These are phyloP conservation scores for Tethya wilhelma DNA, from an alignment of 37 sponge, comb jelly and placozoan species.

Conservation along the genomic window DNA sequence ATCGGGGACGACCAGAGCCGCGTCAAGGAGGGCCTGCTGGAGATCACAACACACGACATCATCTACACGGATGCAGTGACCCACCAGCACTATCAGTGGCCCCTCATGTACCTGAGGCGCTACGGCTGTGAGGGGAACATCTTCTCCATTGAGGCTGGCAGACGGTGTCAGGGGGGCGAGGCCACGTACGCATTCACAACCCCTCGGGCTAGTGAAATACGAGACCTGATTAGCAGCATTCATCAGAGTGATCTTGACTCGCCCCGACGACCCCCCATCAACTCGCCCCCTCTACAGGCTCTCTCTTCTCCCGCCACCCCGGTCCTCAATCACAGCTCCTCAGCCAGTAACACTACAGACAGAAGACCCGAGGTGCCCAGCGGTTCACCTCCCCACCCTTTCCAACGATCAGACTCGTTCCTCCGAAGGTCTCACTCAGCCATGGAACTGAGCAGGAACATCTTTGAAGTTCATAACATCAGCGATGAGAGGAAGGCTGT, in stretches of 20 bases:
- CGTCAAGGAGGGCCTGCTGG: conserved; percentile 32
- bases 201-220: conserved; percentile 26
- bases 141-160: conserved; percentile 75
- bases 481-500: conserved; percentile 41
- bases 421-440: conserved; percentile 3
- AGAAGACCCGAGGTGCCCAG: background rate
- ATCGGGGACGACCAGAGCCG: conserved; percentile 21
- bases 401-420: conserved; percentile 2
- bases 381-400: no score
- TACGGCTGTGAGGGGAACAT: conserved; percentile 74
- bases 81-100: conserved; percentile 45
- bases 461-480: conserved; percentile 61
- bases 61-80: conserved; percentile 26
- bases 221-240: conserved; percentile 33
- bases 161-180: conserved; percentile 45
- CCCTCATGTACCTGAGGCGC: conserved; percentile 60
- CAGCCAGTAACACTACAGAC: background rate
- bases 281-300: background rate
- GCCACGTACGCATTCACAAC: conserved; percentile 57
- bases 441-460: conserved; percentile 15
- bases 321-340: background rate
- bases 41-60: conserved; percentile 35
- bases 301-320: background rate
- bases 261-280: background rate
- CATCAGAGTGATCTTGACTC: no score